A percentile compares a stretch with the other conserved stretches of the same genome.
These are phyloP conservation scores for Calyptommatus sinebrachiatus DNA, from an alignment of 2,113 vertebrate genomes.

Conservation along the genomic window DNA sequence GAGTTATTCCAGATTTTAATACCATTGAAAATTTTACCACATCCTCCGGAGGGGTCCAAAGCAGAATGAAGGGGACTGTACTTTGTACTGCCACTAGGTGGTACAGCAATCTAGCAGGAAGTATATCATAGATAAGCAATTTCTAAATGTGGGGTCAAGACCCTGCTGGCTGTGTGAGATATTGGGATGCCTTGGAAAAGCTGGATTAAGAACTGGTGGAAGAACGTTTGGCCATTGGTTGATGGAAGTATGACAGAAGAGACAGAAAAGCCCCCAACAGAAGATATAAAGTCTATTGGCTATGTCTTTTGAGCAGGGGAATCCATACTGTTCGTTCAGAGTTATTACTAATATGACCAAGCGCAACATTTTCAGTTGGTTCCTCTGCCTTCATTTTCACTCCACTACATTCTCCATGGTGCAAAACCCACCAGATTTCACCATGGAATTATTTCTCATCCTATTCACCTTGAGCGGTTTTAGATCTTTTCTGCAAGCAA, in stretches of 20 bases:
- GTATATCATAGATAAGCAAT: slow-evolving; percentile 1
- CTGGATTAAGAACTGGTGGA: neutral
- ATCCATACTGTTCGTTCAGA: neutral
- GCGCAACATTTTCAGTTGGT: neutral
- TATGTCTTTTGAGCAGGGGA: neutral
- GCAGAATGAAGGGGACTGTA: slow-evolving; percentile 4
- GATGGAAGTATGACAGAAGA: neutral
- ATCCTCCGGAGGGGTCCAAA: no score
- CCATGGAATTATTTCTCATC: neutral
- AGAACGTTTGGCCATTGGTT: neutral
- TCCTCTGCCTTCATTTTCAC: no score
- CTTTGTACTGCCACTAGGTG: slow-evolving; percentile 5
- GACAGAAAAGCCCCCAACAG: neutral
- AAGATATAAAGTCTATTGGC: neutral
- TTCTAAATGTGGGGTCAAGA: neutral
- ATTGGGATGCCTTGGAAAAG: neutral
- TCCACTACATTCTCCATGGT: neutral
- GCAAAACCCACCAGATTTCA: neutral
- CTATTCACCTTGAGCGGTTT: no score
- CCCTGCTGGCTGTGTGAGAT: neutral
- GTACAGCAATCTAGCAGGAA: slow-evolving; percentile 8
- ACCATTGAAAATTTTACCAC: no score
- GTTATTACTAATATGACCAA: neutral
- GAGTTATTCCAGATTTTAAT: no score
- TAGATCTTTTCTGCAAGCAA: no score